Evolutionary conservation across 1,140 invertebrate species (phyloP).

Genomic region (Drosophila bocki): DNA sequence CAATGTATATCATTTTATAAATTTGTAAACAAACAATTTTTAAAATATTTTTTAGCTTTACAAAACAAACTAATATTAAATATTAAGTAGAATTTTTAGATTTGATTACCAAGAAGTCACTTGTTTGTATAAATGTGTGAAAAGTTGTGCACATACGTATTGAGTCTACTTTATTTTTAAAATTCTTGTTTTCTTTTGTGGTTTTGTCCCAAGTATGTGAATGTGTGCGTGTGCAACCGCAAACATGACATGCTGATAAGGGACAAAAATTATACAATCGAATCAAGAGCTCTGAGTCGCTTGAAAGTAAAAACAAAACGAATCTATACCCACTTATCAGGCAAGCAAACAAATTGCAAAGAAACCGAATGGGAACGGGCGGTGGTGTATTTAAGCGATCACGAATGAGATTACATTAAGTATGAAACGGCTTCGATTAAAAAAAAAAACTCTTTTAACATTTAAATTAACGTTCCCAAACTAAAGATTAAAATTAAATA

Average conservation of each 20-base stretch:
- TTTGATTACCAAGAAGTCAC: background rate
- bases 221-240: slow-evolving; percentile 28
- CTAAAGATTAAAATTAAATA: background rate
- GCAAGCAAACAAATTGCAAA: slow-evolving; percentile 28
- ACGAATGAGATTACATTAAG: slow-evolving; percentile 18
- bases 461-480: too few relatives aligned
- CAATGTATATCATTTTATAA: background rate
- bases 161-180: slow-evolving; percentile 14
- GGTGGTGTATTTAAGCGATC: slow-evolving; percentile 11
- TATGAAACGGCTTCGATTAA: slow-evolving; percentile 4
- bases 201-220: slow-evolving; percentile 4
- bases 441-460: too few relatives aligned
- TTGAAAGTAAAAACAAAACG: slow-evolving; percentile 31
- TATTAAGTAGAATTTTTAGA: background rate
- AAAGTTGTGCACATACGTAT: background rate
- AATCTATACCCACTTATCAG: slow-evolving; percentile 38
- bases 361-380: background rate
- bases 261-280: slow-evolving; percentile 47
- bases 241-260: slow-evolving; percentile 47
- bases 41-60: background rate
- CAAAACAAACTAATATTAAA: background rate
- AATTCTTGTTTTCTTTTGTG: slow-evolving; percentile 14
- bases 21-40: background rate
- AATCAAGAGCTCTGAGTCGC: slow-evolving; percentile 17
- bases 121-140: background rate